Base-by-base conservation (phyloP, 1,140 invertebrate genomes). In the Drosophila pectinifera region DNA sequence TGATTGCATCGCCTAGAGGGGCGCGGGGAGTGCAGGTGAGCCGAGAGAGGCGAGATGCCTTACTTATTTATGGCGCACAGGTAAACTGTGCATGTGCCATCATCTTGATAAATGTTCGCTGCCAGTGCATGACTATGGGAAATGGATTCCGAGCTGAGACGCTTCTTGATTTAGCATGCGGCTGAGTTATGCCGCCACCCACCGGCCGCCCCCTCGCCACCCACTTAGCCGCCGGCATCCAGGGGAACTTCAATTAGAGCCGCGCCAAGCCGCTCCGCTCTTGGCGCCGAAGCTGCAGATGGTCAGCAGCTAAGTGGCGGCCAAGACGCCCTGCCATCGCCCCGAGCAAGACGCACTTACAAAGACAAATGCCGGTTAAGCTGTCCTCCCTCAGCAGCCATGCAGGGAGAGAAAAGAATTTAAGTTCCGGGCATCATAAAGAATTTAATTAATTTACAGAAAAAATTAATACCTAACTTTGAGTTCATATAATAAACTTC, bases 51-150 rank as follows among this genome's bases (percentile, higher is more conserved):
- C 20, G 24, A 49, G 73, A 55, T 75, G 61, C 73, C 62, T 76
- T 55, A 75, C 83, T 76, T 88, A 88, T 86, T 86, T 86, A 86
- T 83, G 83, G 68, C 62, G 45, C 65, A 73, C 57, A 59, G 76
- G 53, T 76, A 51, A 63, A 67, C 36, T 43, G 62, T 61, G 63
- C 49, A 77, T 72, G 74, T 72, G 64, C 64, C 59, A 65, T 49
- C 55, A 67, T 56, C 59, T 73, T 86, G 79, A 88, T 86, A 88
- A 78, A 86, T 86, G 83, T 82, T 56, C 64, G 65, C 34, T 54
- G 78, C 46, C 16, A 55, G 56, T 65, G 75, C 55, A 70, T 63
- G 68, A 70, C 80, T 70, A 70, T 70, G 59, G 73, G 69, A 82
- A 86, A 86, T 88, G 83, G 83, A 76, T 67, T 79, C 43, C 64